Percentiles rank a stretch among this genome's conserved stretches.
Conservation (phyloP, 2,888 invertebrate species). For the Helicoverpa assulta region DNA sequence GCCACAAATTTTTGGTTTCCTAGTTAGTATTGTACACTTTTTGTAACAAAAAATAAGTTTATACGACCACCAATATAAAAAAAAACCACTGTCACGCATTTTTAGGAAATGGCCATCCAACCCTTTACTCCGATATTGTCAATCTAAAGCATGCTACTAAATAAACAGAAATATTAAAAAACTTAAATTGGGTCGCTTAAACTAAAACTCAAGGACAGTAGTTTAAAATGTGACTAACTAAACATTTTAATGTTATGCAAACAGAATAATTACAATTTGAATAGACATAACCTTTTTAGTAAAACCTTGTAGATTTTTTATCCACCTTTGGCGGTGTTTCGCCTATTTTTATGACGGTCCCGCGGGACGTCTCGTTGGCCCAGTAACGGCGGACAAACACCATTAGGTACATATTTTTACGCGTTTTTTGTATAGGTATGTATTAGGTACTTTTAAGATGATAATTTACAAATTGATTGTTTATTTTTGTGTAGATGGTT, state of each 20-base stretch:
- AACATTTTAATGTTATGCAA: conserved; percentile 75
- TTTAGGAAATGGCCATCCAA: conserved; percentile 15
- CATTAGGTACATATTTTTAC: conserved; percentile 6
- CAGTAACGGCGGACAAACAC: conserved; percentile 13
- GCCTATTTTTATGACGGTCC: conserved; percentile 54
- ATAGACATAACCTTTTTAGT: conserved; percentile 58
- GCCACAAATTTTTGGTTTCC: not conserved
- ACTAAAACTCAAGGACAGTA: conserved; percentile 34
- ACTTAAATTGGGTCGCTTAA: conserved; percentile 31
- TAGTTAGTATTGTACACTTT: not conserved
- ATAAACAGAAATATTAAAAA: conserved; percentile 35
- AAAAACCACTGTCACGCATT: conserved; percentile 6
- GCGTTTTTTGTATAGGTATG: not conserved
- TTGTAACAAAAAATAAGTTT: conserved; percentile 9
- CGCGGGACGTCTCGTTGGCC: conserved; percentile 9
- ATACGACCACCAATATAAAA: not conserved
- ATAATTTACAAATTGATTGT: not conserved
- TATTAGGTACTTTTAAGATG: not conserved
- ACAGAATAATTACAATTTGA: conserved; percentile 67
- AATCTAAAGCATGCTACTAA: conserved; percentile 37
- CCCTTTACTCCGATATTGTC: conserved; percentile 30
- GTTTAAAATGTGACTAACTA: conserved; percentile 45
- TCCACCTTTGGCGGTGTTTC: conserved; percentile 52
- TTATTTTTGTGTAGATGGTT: not conserved
- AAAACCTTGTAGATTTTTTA: conserved; percentile 40